Evolutionary conservation across 1,140 invertebrate genomes (phyloP).

Genomic region (Cataglyphis hispanica): DNA sequence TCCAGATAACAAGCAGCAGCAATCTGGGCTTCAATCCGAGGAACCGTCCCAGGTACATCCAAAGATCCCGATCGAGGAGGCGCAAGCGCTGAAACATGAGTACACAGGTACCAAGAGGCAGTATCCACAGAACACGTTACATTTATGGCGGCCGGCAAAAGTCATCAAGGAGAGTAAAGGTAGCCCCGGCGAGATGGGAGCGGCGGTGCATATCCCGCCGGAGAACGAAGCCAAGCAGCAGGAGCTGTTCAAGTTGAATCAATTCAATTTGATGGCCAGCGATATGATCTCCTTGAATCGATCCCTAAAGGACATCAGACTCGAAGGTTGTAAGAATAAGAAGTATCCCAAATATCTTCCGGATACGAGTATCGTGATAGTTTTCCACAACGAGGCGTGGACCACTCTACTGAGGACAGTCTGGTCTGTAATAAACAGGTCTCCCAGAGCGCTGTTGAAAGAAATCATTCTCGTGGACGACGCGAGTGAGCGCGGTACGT

Average conservation of each 20-base stretch:
- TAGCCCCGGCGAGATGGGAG: conserved; percentile 95
- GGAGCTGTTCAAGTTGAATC: conserved; percentile 98
- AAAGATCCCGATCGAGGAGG: conserved; percentile 55
- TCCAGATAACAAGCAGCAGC: conserved; percentile 77
- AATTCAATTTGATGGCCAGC: conserved; percentile 99
- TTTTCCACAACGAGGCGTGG: conserved; percentile 99
- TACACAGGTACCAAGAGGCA: conserved; percentile 63
- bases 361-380: conserved; percentile 97
- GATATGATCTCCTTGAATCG: conserved; percentile 99
- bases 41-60: conserved; percentile 60
- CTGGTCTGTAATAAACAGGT: conserved; percentile 98
- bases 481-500: conserved; percentile 95
- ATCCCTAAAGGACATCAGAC: conserved; percentile 97
- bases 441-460: conserved; percentile 93
- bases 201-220: conserved; percentile 94
- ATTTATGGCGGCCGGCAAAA: conserved; percentile 91
- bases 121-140: conserved; percentile 87
- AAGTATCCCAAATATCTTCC: conserved; percentile 92
- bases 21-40: conserved; percentile 58
- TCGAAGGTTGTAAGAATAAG: conserved; percentile 94
- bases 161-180: conserved; percentile 90
- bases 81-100: background rate
- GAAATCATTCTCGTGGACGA: conserved; percentile 99
- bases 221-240: conserved; percentile 95
- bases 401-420: conserved; percentile 97